Evolutionary conservation across 2,797 vertebrate species (phyloP).

Genomic region (Pogonophryne albipinna): DNA sequence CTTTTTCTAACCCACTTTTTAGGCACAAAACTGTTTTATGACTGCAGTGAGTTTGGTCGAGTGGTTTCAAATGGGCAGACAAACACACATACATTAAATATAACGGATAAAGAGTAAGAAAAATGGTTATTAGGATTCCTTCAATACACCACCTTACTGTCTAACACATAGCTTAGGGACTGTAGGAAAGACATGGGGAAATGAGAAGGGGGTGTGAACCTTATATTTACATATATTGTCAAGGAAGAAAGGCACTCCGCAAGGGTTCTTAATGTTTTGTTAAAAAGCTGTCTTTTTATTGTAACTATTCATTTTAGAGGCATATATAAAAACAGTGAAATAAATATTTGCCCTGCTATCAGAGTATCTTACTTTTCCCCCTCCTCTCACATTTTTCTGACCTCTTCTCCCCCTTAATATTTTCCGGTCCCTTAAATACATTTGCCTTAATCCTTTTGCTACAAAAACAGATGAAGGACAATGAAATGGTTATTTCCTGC

Average conservation of each 20-base stretch:
- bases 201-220: not conserved
- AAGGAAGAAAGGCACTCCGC: no score
- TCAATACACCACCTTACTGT: not conserved
- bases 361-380: not conserved
- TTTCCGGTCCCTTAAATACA: conserved; percentile 4
- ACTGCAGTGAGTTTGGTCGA: conserved; percentile 10
- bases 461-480: conserved; percentile 11
- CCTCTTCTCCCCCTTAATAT: not conserved
- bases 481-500: conserved; percentile 1
- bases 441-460: not conserved
- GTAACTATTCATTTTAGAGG: not conserved
- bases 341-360: not conserved
- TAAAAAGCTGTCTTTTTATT: not conserved
- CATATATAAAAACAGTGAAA: not conserved
- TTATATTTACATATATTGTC: no score
- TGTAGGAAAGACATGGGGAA: not conserved
- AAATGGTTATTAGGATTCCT: conserved; percentile 20
- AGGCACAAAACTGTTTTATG: not conserved
- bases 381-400: not conserved
- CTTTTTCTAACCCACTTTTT: not conserved
- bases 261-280: not conserved
- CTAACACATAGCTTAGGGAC: not conserved
- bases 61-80: conserved; percentile 24
- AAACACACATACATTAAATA: conserved; percentile 1
- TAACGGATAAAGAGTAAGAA: not conserved